A percentile compares a stretch with the other conserved stretches of the same genome.
These are phyloP conservation scores for Cephalotes varians DNA, from an alignment of 2,888 invertebrate genomes.

Conservation along the genomic window DNA sequence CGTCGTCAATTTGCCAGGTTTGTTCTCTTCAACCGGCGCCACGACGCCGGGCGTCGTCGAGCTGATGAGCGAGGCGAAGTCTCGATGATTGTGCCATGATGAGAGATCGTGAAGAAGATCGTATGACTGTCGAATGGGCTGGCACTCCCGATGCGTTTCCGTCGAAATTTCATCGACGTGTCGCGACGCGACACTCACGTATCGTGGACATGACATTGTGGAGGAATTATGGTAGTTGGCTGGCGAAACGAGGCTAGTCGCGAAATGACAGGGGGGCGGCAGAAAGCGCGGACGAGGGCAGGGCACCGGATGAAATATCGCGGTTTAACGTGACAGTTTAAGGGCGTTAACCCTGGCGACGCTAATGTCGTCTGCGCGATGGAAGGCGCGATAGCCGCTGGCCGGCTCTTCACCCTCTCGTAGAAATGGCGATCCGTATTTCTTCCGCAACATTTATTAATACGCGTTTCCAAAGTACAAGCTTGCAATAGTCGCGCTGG, in stretches of 20 bases:
- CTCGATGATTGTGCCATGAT: slow-evolving; percentile 9
- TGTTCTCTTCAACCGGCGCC: neutral
- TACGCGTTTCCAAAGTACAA: slow-evolving; percentile 42
- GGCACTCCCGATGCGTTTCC: neutral
- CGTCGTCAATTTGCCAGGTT: slow-evolving; percentile 17
- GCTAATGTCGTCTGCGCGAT: slow-evolving; percentile 46
- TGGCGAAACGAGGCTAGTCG: slow-evolving; percentile 46
- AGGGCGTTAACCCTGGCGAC: slow-evolving; percentile 55
- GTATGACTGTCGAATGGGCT: neutral
- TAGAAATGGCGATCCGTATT: slow-evolving; percentile 34
- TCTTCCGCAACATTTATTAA: slow-evolving; percentile 50
- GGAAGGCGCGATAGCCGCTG: slow-evolving; percentile 44
- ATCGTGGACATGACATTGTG: slow-evolving; percentile 51
- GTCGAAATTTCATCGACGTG: slow-evolving; percentile 46
- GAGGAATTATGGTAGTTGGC: slow-evolving; percentile 52
- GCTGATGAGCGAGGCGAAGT: neutral
- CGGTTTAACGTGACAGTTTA: slow-evolving; percentile 54
- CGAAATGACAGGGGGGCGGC: slow-evolving; percentile 29
- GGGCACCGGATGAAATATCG: slow-evolving; percentile 46
- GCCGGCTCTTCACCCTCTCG: slow-evolving; percentile 5
- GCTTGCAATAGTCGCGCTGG: slow-evolving; percentile 6
- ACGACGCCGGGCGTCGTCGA: neutral
- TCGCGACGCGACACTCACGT: slow-evolving; percentile 29
- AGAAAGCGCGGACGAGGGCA: neutral
- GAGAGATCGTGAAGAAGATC: slow-evolving; percentile 8